Percentiles rank a stretch among this genome's conserved stretches.
Evolutionary conservation across 2,888 invertebrate genomes (phyloP).

Genomic region (Esperia sulphurella): DNA sequence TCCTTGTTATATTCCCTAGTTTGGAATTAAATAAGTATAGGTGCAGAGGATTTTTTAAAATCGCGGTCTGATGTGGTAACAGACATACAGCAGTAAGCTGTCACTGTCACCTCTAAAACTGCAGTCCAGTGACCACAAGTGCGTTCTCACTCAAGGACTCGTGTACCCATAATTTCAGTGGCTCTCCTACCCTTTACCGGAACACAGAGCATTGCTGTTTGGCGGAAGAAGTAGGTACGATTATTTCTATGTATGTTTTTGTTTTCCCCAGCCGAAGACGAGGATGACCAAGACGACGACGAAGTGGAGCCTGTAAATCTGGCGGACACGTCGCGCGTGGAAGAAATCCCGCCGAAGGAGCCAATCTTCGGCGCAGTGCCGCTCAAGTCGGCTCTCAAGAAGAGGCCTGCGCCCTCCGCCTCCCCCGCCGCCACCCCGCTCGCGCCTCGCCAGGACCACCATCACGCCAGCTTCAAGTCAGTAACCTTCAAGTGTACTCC

Average conservation of each 20-base stretch:
- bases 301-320: slow-evolving; percentile 81
- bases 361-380: slow-evolving; percentile 95
- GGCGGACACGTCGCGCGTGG: slow-evolving; percentile 90
- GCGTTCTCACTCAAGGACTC: too few species aligned
- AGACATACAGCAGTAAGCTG: too few species aligned
- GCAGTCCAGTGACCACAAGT: too few species aligned
- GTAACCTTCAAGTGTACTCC: slow-evolving; percentile 28
- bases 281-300: slow-evolving; percentile 84
- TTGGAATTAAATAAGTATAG: too few species aligned
- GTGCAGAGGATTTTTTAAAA: too few species aligned
- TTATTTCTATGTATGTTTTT: background rate
- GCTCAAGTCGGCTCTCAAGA: slow-evolving; percentile 94
- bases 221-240: too few species aligned
- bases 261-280: slow-evolving; percentile 55
- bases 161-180: too few species aligned
- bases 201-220: too few species aligned
- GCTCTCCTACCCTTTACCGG: too few species aligned
- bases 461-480: slow-evolving; percentile 90
- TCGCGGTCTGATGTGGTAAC: too few species aligned
- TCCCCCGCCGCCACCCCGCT: slow-evolving; percentile 81
- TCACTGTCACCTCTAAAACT: too few species aligned
- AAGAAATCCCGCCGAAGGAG: slow-evolving; percentile 96
- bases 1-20: too few species aligned
- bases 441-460: slow-evolving; percentile 83
- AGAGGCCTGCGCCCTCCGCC: slow-evolving; percentile 85